Evolutionary conservation across 2,797 vertebrate genomes (phyloP), one percentile per base, ranked within the genome.

Genomic region (Ambastaia sidthimunki): DNA sequence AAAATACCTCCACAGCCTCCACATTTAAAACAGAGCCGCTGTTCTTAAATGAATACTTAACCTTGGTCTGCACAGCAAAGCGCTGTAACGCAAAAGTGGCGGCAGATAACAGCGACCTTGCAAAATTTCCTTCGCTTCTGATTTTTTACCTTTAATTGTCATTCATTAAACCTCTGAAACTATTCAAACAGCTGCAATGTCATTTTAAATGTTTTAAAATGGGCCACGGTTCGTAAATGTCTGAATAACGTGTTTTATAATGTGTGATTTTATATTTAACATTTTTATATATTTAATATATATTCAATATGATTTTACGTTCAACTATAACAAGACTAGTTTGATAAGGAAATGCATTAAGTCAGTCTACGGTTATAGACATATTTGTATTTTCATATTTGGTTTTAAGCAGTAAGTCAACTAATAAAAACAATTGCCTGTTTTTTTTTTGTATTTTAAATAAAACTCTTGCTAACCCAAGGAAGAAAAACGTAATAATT

Each of bases 41-140:
- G 18, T 13, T 9, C 52, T 50, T 69, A 66, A 78, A 73, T 74
- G 31, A 82, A 82, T 65, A 60, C 69, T 41, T 82, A 73, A 74
- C 81, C 80, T 82, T 82, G 80, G 72, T 78, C 62, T 44, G 18
- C 59, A 55, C 28, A 48, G 70, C 37, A 54, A 65, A 63, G 65
- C 44, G 19, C 55, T 37, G 52, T 47, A 70, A 52, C 18, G 66
- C 54, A 23, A 52, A 80, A 54, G 44, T 75, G 65, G 54, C 19
- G 52, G 41, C 28, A 55, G 57, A 69, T 80, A 69, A 74, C 13
- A 63, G 50, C 47, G 67, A 81, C 80, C 80, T 81, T 71, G 73
- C 47, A 71, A 54, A 12, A 55, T 44, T 5, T 59, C 59, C 31
- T 19, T 25, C 25, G 9, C 15, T 23, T 11, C 41, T 41, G 2